A percentile compares a stretch with the other conserved stretches of the same genome.
Conservation (phyloP, 2,113 vertebrate genomes). For the Syrmaticus mikado region DNA sequence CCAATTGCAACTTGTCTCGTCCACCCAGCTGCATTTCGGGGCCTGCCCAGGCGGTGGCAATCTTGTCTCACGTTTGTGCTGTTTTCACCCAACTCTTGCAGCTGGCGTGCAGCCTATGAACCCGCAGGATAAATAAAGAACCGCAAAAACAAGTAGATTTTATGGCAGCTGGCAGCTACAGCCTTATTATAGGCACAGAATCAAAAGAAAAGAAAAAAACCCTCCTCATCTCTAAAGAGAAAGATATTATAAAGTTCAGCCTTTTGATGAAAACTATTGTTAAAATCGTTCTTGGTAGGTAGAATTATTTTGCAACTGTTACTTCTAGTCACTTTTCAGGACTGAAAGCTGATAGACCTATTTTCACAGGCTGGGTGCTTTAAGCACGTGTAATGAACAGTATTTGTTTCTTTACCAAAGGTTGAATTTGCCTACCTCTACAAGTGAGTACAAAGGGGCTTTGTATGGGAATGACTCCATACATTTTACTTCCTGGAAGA, state of each 20-base stretch:
- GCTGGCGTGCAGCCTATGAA: fast-evolving
- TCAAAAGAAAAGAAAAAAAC: neutral
- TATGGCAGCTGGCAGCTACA: neutral
- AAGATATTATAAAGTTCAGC: neutral
- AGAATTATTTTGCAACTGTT: neutral
- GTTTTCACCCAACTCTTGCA: neutral
- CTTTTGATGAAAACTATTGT: neutral
- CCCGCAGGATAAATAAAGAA: neutral
- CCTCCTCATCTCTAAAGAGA: neutral
- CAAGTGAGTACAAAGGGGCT: neutral
- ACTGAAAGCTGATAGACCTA: neutral
- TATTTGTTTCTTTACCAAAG: neutral
- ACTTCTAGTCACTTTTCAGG: neutral
- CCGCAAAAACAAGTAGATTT: neutral
- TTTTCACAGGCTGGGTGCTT: neutral
- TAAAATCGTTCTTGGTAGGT: neutral
- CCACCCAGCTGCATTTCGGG: neutral
- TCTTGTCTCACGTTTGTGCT: neutral
- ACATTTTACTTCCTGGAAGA: neutral
- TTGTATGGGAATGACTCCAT: fast-evolving
- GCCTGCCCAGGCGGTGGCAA: slow-evolving; percentile 43
- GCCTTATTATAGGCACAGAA: neutral
- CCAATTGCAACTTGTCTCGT: fast-evolving
- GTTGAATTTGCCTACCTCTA: neutral
- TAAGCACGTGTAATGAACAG: neutral